Evolutionary conservation across 2,888 invertebrate genomes (phyloP), one percentile per base, ranked within the genome.

Genomic region (Lepeophtheirus nordmannii): DNA sequence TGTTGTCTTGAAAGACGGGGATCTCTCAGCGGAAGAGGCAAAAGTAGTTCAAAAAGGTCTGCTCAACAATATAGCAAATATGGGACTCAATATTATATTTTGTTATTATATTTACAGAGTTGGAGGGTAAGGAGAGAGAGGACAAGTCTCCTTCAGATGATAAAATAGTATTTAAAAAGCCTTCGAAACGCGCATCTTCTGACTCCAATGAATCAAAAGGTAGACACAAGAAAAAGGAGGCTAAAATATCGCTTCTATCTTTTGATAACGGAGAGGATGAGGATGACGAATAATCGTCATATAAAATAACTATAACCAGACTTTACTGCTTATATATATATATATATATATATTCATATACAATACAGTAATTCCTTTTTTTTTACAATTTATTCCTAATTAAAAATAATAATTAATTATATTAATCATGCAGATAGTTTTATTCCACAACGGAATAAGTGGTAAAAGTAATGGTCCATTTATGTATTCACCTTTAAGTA

Each of bases 1-100:
- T 58, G 88, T 89, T n/a, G 87, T 89, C 40, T 75, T 89, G 30
- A 82, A 82, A 73, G 75, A 81, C 67, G 89, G 88, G 41, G 89
- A 89, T 76, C 79, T 90, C 63, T 85, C 86, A 58, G 84, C 85
- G 60, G 86, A 87, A 73, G 84, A 89, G 77, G 88, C 83, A 2
- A 46, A 46, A 46, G 14, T 17, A 46, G 8, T 46, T 5, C 14
- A 46, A 46, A 64, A 81, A 81, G 68, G 70, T 69, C n/a, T n/a
- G n/a, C n/a, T n/a, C n/a, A n/a, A n/a, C n/a, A n/a, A n/a, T n/a
- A n/a, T n/a, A n/a, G n/a, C n/a, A n/a, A n/a, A n/a, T n/a, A n/a
- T n/a, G n/a, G n/a, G n/a, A n/a, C n/a, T n/a, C n/a, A n/a, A n/a
- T n/a, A n/a, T n/a, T 30, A 30, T 30, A 30, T 30, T 30, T 7